Evolutionary conservation across 1,140 invertebrate species (phyloP), one percentile per base, ranked within the genome.

Genomic region (Latrodectus geometricus): DNA sequence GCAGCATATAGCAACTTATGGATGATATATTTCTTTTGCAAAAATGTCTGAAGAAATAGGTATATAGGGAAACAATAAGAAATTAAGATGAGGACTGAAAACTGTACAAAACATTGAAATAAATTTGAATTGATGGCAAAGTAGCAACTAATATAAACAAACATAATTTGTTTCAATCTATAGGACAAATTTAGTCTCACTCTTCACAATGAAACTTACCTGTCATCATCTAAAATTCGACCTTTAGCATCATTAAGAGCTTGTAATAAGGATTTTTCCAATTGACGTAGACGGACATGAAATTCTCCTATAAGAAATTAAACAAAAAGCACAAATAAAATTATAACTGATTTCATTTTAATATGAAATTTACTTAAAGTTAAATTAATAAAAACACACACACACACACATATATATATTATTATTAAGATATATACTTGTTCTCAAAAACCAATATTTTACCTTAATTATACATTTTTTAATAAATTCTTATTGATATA

Each of bases 201-300:
- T 21, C 9, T 69, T 49, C n/a, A 76, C 70, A 52, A 78, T 52
- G 56, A 74, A 49, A 86, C 4, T 77, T 74, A 91, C 90, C 90
- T 98, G 92, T 99, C 98, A 90, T 99, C 98, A 91, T 99, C 98
- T 82, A 99, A 92, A 89, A 99, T 99, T 91, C 98, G 97, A 82
- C 99, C 99, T 91, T 99, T 99, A 11, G 97, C 96, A 91, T 99
- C 99, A 91, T 99, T 99, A 35, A 99, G 92, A 0, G 98, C 98
- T 92, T 98, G 96, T 79, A 99, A 92, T 8, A 99, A 92, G 21
- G 97, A 98, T 91, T 99, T 99, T 92, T 99, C 99, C 17, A 99
- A 92, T 89, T 99, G 98, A 21, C 99, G 93, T 87, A 99, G 92
- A 87, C 98, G 94, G 69, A 99, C 92, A 89, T 99, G 97, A 94